Evolutionary conservation across 2,113 vertebrate genomes (phyloP).

Genomic region (Corythoichthys intestinalis): DNA sequence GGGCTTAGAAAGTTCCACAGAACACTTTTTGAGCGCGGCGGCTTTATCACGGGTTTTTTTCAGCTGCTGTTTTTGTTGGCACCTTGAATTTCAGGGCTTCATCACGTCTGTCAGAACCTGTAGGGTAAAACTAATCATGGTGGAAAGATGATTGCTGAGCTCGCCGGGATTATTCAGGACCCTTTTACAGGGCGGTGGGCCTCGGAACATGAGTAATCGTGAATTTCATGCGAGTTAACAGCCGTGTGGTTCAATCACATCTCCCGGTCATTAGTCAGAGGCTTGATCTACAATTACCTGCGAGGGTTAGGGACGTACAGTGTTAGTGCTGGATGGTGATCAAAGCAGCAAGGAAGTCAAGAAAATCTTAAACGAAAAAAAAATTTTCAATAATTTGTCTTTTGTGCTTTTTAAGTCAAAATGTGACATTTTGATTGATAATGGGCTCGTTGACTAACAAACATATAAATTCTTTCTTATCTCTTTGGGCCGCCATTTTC

Average conservation of each 20-base stretch:
- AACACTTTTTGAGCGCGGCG: conserved; percentile 35
- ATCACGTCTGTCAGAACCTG: conserved; percentile 38
- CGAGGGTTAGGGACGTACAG: conserved; percentile 15
- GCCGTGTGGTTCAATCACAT: conserved; percentile 45
- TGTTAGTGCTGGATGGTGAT: conserved; percentile 20
- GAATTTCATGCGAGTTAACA: conserved; percentile 57
- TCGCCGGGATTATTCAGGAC: conserved; percentile 21
- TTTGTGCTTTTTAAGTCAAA: no score
- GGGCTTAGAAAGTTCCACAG: conserved; percentile 33
- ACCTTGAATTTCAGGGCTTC: conserved; percentile 16
- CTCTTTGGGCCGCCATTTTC: no score
- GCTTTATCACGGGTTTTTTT: conserved; percentile 34
- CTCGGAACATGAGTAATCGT: conserved; percentile 61
- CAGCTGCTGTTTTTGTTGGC: conserved; percentile 30
- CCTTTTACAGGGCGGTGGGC: conserved; percentile 25
- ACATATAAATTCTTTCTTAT: no score
- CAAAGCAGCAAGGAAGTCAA: conserved; percentile 20
- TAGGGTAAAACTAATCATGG: conserved; percentile 45
- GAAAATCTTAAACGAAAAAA: conserved; percentile 8
- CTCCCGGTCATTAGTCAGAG: conserved; percentile 40
- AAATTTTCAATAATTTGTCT: no score
- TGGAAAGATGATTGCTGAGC: conserved; percentile 18
- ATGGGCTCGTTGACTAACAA: no score
- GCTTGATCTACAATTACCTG: conserved; percentile 27
- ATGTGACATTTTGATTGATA: no score